Evolutionary conservation across 2,888 invertebrate species (phyloP).

Genomic region (Habroteleia sp.): DNA sequence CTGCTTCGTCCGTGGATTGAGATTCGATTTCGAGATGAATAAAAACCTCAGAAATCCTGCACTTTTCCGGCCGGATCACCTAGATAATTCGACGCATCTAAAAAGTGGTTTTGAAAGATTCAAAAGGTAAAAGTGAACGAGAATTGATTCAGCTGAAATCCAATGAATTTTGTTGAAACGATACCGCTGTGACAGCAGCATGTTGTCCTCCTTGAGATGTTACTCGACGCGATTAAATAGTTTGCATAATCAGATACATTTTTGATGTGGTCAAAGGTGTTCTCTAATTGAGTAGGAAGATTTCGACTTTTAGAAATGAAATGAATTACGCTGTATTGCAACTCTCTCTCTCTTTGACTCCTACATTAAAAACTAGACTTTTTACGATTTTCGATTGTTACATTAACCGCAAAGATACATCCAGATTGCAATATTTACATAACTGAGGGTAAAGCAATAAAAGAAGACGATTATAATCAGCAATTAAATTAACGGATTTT

Average conservation of each 20-base stretch:
- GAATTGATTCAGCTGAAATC: neutral
- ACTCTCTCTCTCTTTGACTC: conserved; percentile 6
- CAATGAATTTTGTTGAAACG: conserved; percentile 30
- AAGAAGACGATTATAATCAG: conserved; percentile 5
- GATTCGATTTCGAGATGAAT: too few species aligned
- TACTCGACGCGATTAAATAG: conserved; percentile 45
- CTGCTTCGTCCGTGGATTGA: too few species aligned
- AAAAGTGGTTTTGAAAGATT: neutral
- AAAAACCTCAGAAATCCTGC: too few species aligned
- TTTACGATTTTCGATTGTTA: conserved; percentile 11
- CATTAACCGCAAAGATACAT: conserved; percentile 18
- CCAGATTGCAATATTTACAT: conserved; percentile 24
- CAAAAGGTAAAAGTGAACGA: neutral
- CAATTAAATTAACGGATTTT: conserved; percentile 18
- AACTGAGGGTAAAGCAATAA: conserved; percentile 14
- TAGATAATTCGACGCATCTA: conserved; percentile 3
- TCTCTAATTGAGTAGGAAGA: conserved; percentile 47
- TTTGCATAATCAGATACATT: conserved; percentile 59
- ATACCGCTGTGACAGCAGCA: conserved; percentile 31
- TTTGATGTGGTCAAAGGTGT: conserved; percentile 45
- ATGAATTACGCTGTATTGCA: conserved; percentile 5
- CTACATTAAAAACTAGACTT: conserved; percentile 9
- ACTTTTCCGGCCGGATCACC: neutral
- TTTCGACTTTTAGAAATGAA: conserved; percentile 34
- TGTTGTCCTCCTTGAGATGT: conserved; percentile 61